Evolutionary conservation across 2,797 vertebrate species (phyloP), one percentile per base, ranked within the genome.

Genomic region (Nyctibius grandis): DNA sequence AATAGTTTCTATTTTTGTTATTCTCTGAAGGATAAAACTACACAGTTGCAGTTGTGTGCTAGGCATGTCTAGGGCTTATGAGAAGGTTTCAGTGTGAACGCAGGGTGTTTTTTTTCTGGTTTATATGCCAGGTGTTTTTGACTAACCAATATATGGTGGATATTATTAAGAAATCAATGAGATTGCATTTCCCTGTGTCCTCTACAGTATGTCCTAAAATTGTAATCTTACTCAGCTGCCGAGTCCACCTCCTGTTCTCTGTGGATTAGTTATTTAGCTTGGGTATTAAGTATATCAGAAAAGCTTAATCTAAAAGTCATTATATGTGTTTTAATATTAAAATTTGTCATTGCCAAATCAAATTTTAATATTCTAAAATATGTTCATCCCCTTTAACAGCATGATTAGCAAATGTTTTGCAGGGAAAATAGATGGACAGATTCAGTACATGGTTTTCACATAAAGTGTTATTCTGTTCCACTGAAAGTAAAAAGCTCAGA

Each of bases 301-400:
- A 93, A 95, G 78, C 89, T 97, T 96, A 95, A 96, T 96, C 92
- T 95, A 70, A 80, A 59, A 82, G 83, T 96, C 76, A 91, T 96
- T 96, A 85, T 95, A 95, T 77, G 74, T 93, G 70, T 93, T 96
- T 97, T 97, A 96, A 93, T 96, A 96, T 89, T 95, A 95, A 95
- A 96, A 94, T 83, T 85, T 81, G 20, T 91, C 74, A 80, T 94
- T 93, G 80, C 63, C 54, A 95, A 93, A 93, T 95, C 75, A 82
- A 96, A 93, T 93, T 73, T 82, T 96, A 94, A 97, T 96, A 96
- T 95, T 96, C 89, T 89, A 94, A 96, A 96, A 96, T 96, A 95
- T 38, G 65, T 84, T 95, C 50, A 93, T 95, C 78, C 34, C 56
- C n/a, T 82, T 89, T 91, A 96, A 88, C 78, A 94, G 50, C 70